phyloP scores from a whole-genome alignment of 2,888 invertebrate genomes.

The Lepidocyrtinus sp. region DNA sequence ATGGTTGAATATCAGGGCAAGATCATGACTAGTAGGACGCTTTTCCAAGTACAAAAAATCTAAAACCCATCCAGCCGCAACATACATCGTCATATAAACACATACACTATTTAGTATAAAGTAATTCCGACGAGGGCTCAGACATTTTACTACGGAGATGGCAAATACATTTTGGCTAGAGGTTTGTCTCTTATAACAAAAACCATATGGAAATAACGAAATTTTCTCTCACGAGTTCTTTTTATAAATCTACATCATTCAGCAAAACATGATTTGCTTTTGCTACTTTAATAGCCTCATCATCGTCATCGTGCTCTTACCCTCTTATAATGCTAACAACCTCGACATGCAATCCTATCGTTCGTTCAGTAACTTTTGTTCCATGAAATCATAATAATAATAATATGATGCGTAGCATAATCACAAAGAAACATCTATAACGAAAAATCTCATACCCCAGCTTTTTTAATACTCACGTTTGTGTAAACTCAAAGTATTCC shows the following conservation, averaged over 20 bases:
- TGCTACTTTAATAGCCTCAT: conserved; percentile 4
- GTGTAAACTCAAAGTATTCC: conserved; percentile 1
- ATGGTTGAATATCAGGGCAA: conserved; percentile 16
- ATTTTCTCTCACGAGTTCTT: conserved; percentile 36
- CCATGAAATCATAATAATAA: conserved; percentile 38
- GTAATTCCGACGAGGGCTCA: neutral
- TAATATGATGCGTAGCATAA: conserved; percentile 34
- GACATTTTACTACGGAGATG: conserved; percentile 11
- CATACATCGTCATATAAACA: conserved; percentile 17
- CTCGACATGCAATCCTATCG: conserved; percentile 60
- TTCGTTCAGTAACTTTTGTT: conserved; percentile 49
- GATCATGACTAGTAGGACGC: conserved; percentile 6
- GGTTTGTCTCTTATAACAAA: neutral
- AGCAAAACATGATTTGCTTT: conserved; percentile 1
- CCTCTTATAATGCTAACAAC: conserved; percentile 60
- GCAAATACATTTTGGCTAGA: conserved; percentile 1
- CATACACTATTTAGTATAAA: neutral
- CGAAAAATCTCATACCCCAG: conserved; percentile 8
- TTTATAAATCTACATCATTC: conserved; percentile 14
- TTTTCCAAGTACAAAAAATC: neutral
- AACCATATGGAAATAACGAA: conserved; percentile 32
- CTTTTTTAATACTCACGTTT: conserved; percentile 3
- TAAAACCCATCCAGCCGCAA: conserved; percentile 55
- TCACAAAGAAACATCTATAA: conserved; percentile 36
- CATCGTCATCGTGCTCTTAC: conserved; percentile 28